phyloP scores from a whole-genome alignment of 2,888 invertebrate genomes.

The Ophion slaviceki region DNA sequence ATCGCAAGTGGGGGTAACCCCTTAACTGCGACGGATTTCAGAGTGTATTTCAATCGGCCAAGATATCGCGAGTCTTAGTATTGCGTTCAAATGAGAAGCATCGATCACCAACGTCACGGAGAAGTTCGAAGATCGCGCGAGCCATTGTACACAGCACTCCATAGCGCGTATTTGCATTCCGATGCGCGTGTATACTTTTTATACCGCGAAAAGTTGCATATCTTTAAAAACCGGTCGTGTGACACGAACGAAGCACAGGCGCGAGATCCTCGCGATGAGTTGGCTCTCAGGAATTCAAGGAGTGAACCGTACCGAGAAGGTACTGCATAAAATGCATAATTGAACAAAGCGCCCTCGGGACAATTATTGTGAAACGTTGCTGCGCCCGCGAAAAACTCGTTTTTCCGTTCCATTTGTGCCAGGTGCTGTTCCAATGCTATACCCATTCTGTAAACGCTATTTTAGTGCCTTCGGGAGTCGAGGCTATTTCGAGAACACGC shows the following conservation, averaged over 20 bases:
- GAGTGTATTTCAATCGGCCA: neutral
- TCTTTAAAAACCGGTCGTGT: constrained; percentile 47
- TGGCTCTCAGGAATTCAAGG: constrained; percentile 70
- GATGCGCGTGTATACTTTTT: constrained; percentile 16
- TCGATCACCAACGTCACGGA: neutral
- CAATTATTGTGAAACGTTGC: constrained; percentile 1
- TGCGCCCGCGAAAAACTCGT: constrained; percentile 18
- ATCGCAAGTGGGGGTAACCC: too few relatives aligned
- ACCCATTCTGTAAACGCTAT: constrained; percentile 28
- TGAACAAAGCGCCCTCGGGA: constrained; percentile 27
- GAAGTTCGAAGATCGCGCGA: neutral
- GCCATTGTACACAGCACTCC: neutral
- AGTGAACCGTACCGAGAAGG: constrained; percentile 36
- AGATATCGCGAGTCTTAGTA: neutral
- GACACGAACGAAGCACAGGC: constrained; percentile 69
- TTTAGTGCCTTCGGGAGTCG: constrained; percentile 11
- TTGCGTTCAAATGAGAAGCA: neutral
- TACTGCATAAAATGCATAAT: constrained; percentile 2
- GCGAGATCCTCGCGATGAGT: constrained; percentile 63
- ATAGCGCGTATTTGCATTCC: constrained; percentile 25
- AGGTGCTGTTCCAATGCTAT: constrained; percentile 34
- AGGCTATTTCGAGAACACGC: constrained; percentile 42
- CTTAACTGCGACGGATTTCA: neutral
- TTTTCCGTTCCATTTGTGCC: constrained; percentile 10
- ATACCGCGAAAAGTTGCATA: constrained; percentile 7